A percentile compares a stretch with the other conserved stretches of the same genome.
These are phyloP conservation scores for Hirtodrosophila duncani DNA, from an alignment of 2,888 invertebrate species.

Conservation along the genomic window DNA sequence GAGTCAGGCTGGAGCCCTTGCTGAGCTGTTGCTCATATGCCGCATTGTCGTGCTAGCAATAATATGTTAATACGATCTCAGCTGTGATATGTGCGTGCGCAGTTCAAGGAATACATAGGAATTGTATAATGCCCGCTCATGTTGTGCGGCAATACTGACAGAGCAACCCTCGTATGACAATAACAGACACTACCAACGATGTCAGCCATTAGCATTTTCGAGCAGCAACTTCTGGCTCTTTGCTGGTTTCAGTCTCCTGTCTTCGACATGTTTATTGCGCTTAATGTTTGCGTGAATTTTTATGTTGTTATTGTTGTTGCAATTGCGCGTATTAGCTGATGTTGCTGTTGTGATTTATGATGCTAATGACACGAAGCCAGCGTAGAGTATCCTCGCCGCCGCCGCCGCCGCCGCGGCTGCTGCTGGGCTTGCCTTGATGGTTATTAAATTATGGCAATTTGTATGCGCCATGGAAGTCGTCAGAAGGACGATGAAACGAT, in stretches of 20 bases:
- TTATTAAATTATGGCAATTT: conserved; percentile 74
- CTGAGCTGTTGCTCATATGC: conserved; percentile 1
- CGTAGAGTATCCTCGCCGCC: conserved; percentile 19
- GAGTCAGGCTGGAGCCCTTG: not conserved
- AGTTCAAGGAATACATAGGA: conserved; percentile 41
- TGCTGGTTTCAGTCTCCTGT: conserved; percentile 4
- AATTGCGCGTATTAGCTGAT: conserved; percentile 16
- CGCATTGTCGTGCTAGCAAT: conserved; percentile 59
- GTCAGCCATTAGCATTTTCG: conserved; percentile 65
- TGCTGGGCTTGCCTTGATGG: conserved; percentile 56
- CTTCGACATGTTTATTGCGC: conserved; percentile 71
- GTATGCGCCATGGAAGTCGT: conserved; percentile 58
- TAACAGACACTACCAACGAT: conserved; percentile 39
- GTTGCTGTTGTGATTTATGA: conserved; percentile 74
- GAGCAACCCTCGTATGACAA: too few species aligned
- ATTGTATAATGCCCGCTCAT: too few species aligned
- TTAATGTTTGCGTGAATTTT: conserved; percentile 65
- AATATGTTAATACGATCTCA: conserved; percentile 75
- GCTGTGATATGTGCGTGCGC: too few species aligned
- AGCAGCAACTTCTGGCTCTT: conserved; percentile 9
- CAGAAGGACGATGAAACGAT: not conserved
- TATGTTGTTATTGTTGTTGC: conserved; percentile 18
- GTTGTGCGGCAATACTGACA: conserved; percentile 17
- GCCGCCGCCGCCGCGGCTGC: conserved; percentile 13
- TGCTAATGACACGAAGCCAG: conserved; percentile 73